phyloP scores from a whole-genome alignment of 1,140 invertebrate species.

The Homarus americanus region DNA sequence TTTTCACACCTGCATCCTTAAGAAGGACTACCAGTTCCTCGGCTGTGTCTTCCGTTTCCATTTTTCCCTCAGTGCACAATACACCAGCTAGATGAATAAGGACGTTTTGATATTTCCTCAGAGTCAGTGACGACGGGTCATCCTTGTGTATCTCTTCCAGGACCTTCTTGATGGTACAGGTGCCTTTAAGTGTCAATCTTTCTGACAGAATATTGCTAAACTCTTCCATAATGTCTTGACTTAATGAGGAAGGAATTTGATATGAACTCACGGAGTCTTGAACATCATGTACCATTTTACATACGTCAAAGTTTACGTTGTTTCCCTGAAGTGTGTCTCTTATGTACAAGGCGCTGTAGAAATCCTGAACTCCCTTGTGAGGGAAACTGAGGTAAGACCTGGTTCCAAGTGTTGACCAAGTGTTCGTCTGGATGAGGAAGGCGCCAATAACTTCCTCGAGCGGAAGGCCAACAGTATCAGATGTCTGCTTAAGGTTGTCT shows the following conservation, averaged over 20 bases:
- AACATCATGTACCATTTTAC: background rate
- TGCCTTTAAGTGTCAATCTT: too few species aligned
- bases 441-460: slow-evolving; percentile 14
- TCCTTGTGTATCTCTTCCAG: slow-evolving; percentile 1
- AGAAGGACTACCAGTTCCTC: slow-evolving; percentile 17
- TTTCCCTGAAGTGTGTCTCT: background rate
- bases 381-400: background rate
- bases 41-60: background rate
- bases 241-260: too few species aligned
- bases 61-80: background rate
- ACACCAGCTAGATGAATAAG: slow-evolving; percentile 35
- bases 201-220: too few species aligned
- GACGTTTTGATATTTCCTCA: slow-evolving; percentile 31
- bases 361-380: slow-evolving; percentile 46
- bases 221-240: too few species aligned
- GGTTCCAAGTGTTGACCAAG: background rate
- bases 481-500: background rate
- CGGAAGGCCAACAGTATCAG: background rate
- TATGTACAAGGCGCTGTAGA: slow-evolving; percentile 20
- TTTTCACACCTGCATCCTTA: background rate
- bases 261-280: too few species aligned
- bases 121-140: background rate
- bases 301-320: background rate
- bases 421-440: slow-evolving; percentile 18
- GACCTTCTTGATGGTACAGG: background rate